A percentile compares a stretch with the other conserved stretches of the same genome.
phyloP scores from a whole-genome alignment of 2,888 invertebrate genomes.

The Drosophila bunnanda region DNA sequence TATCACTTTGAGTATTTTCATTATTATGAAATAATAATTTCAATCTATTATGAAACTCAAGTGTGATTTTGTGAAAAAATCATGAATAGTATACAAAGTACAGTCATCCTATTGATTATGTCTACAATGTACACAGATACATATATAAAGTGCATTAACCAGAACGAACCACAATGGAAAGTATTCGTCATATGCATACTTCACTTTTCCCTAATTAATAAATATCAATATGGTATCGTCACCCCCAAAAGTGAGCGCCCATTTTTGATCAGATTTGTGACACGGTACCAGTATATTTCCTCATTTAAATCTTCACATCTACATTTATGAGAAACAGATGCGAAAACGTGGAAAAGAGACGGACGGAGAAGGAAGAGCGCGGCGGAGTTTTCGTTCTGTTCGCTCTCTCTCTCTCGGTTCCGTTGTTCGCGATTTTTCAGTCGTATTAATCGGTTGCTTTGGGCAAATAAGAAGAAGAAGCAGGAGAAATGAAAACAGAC shows the following conservation, averaged over 20 bases:
- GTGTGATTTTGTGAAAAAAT: neutral
- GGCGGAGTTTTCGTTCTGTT: conserved; percentile 13
- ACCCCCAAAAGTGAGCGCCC: conserved; percentile 7
- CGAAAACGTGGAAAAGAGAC: conserved; percentile 14
- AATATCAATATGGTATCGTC: neutral
- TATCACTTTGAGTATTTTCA: neutral
- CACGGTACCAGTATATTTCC: conserved; percentile 34
- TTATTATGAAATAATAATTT: neutral
- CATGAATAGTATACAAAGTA: neutral
- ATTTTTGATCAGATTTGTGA: conserved; percentile 9
- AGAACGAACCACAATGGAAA: conserved; percentile 1
- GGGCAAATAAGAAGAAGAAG: conserved; percentile 23
- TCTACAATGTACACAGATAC: neutral
- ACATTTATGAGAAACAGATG: conserved; percentile 39
- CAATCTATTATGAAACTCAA: conserved; percentile 5
- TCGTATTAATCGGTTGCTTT: conserved; percentile 36
- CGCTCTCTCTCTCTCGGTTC: conserved; percentile 10
- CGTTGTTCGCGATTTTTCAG: conserved; percentile 24
- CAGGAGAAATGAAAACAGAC: conserved; percentile 41
- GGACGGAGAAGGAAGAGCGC: conserved; percentile 2
- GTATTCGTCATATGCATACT: neutral
- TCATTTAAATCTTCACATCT: conserved; percentile 30
- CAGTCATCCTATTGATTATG: neutral
- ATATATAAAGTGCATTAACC: conserved; percentile 4
- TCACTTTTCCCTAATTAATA: neutral